phyloP scores from a whole-genome alignment of 2,888 invertebrate species.

The Neoascia interrupta region DNA sequence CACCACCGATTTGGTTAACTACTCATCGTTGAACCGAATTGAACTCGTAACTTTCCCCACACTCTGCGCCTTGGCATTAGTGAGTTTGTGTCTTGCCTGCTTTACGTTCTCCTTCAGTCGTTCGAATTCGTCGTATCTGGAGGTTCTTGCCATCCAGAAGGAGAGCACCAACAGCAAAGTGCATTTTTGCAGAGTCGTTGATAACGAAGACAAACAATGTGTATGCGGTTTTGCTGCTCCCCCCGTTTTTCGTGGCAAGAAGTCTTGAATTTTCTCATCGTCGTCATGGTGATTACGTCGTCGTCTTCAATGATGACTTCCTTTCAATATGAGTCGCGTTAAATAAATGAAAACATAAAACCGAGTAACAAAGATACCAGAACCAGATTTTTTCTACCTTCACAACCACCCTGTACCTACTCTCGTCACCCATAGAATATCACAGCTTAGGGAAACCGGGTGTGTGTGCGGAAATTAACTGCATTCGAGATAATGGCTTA shows the following conservation, averaged over 20 bases:
- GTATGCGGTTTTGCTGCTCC: conserved; percentile 20
- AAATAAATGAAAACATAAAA: conserved; percentile 59
- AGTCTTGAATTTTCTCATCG: not conserved
- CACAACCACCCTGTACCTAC: not conserved
- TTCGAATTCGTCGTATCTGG: no score
- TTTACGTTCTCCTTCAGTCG: not conserved
- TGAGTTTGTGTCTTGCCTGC: conserved; percentile 25
- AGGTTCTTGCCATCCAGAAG: not conserved
- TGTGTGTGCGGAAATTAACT: conserved; percentile 50
- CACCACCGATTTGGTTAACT: conserved; percentile 65
- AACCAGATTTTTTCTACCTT: not conserved
- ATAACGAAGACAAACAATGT: conserved; percentile 46
- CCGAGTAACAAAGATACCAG: conserved; percentile 17
- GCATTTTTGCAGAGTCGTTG: conserved; percentile 34
- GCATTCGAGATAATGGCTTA: conserved; percentile 49
- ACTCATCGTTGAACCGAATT: conserved; percentile 63
- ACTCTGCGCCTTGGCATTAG: conserved; percentile 14
- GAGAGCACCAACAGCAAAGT: conserved; percentile 5
- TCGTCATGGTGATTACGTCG: conserved; percentile 15
- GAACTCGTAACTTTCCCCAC: conserved; percentile 57
- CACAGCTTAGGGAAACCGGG: conserved; percentile 21
- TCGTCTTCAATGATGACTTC: conserved; percentile 26
- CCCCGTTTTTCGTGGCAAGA: no score
- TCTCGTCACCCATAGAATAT: not conserved
- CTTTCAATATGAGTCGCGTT: conserved; percentile 26